Evolutionary conservation across 2,797 vertebrate species (phyloP), one percentile per base, ranked within the genome.

Genomic region (Loris lydekkerianus): DNA sequence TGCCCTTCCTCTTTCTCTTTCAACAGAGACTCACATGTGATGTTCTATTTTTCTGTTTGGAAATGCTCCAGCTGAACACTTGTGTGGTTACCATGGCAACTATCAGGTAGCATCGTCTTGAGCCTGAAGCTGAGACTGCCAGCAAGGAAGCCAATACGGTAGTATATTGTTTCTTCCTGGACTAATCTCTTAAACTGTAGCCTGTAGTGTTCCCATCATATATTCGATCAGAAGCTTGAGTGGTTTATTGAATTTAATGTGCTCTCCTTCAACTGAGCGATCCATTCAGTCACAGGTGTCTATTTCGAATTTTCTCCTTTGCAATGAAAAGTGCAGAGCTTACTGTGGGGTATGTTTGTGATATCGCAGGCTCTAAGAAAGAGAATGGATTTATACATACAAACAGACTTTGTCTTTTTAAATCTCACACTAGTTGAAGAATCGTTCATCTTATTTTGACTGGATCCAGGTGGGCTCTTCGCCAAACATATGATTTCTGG

Each of bases 121-220:
- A 89, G 97, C 97, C 96, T 86, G 94, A 89, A 98, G 93, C 96
- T 63, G 80, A 97, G 93, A 94, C 89, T 97, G 89, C 91, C 80
- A 93, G 95, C 91, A 95, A 95, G 96, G 96, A 97, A 97, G 81
- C 96, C 97, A 97, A 92, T 93, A 94, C 91, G 87, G 94, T 81
- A 93, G 94, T 96, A 95, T 96, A 97, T 96, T 98, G 97, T 98
- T 97, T 97, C 96, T 98, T 98, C 91, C 95, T 96, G 89, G 86
- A 94, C 86, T 95, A 95, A 96, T 95, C 96, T 97, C 97, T 97
- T 97, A 96, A 97, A 97, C 86, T 93, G 83, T 91, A 96, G 95
- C 91, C 97, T 87, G 96, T 89, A 95, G 91, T 96, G 95, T 95
- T 97, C 92, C 94, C 91, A 94, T 96, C 96, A 97, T 94, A 86